Percentiles rank a stretch among this genome's conserved stretches.
phyloP scores from a whole-genome alignment of 2,888 invertebrate species.

The Acanthosoma haemorrhoidale region DNA sequence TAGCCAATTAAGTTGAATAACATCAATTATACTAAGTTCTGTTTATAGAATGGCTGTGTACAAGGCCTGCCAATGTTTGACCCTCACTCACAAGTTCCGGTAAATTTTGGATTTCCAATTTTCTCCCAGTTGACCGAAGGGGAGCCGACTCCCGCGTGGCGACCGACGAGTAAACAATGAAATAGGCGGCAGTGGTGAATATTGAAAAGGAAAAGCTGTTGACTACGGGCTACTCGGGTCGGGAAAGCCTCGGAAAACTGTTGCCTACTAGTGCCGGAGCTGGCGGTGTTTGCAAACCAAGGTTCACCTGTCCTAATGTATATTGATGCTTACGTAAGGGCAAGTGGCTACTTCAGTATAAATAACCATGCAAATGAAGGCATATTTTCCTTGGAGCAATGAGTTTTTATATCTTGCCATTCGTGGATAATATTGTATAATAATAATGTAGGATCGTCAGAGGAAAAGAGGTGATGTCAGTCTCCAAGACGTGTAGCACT shows the following conservation, averaged over 20 bases:
- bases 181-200: conserved; percentile 4
- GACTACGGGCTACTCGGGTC: neutral
- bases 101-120: conserved; percentile 14
- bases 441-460: too few relatives aligned
- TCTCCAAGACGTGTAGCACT: too few relatives aligned
- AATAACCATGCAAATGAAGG: too few relatives aligned
- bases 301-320: too few relatives aligned
- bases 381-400: too few relatives aligned
- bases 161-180: neutral
- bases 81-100: neutral
- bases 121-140: conserved; percentile 10
- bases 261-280: too few relatives aligned
- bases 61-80: neutral
- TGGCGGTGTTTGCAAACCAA: too few relatives aligned
- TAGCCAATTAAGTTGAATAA: conserved; percentile 21
- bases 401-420: too few relatives aligned
- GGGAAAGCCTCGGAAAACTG: neutral
- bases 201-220: conserved; percentile 12
- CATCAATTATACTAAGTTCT: conserved; percentile 21
- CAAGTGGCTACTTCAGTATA: too few relatives aligned
- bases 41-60: neutral
- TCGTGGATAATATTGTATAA: too few relatives aligned
- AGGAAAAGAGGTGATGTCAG: too few relatives aligned
- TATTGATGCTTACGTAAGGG: too few relatives aligned
- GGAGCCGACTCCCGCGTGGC: neutral